Conservation (phyloP, 2,797 vertebrate genomes). For the Falco cherrug region DNA sequence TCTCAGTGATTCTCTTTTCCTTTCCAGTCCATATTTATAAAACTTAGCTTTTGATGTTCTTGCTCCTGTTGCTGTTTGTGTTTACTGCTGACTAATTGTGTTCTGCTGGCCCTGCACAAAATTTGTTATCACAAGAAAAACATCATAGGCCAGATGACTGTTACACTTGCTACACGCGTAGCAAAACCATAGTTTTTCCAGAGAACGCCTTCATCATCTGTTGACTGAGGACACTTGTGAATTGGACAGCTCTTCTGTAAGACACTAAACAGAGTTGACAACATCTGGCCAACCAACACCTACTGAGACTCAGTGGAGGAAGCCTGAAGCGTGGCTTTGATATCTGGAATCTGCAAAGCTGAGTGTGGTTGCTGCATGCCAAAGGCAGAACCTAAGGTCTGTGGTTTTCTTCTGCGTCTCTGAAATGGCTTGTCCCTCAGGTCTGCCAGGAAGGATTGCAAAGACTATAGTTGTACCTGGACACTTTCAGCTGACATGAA, state of each 20-base stretch:
- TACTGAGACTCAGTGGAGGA: background rate
- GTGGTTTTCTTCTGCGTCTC: background rate
- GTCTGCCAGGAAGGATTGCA: background rate
- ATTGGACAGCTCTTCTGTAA: background rate
- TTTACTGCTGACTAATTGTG: background rate
- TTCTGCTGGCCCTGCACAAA: background rate
- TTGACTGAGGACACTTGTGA: background rate
- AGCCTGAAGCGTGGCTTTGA: background rate
- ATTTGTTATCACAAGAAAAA: background rate
- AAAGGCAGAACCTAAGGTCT: background rate
- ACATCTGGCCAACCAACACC: background rate
- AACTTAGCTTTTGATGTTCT: background rate
- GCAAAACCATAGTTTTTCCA: background rate
- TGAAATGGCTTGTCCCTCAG: background rate
- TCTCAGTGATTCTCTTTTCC: background rate
- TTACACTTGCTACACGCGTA: background rate
- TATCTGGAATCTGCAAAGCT: background rate
- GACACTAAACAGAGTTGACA: background rate
- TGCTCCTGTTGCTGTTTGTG: background rate
- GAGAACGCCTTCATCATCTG: background rate
- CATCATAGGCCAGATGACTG: background rate
- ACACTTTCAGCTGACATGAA: background rate
- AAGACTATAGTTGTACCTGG: background rate
- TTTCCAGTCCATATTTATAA: background rate
- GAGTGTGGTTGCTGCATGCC: background rate